Evolutionary conservation across 2,113 vertebrate genomes (phyloP), one percentile per base, ranked within the genome.

Genomic region (Emydocephalus ijimae): DNA sequence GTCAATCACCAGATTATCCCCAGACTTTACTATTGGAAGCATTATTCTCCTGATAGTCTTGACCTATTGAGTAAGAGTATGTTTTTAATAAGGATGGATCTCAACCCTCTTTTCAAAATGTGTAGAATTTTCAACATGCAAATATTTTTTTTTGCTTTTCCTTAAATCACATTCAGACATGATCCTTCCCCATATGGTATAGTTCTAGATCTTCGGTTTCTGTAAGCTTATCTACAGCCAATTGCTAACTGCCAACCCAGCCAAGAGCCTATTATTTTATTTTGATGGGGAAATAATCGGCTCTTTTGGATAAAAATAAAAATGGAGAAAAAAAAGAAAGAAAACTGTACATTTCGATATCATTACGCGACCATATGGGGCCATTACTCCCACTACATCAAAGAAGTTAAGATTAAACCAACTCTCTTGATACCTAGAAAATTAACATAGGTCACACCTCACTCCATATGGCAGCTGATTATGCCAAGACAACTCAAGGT

Each of bases 401-500:
- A 91, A 93, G 95, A 95, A 94, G 94, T 94, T 94, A 94, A 97
- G 95, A 96, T 95, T 96, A 93, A 94, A 91, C 94, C 93, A 96
- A 96, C 95, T 96, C n/a, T 94, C 94, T 96, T 96, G 95, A 96
- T 96, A 95, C 91, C 90, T 95, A 90, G 90, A 95, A 96, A 97
- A 97, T 97, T 97, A 96, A 97, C 91, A 91, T 92, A 95, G 96
- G 95, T 96, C 95, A 94, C 95, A 96, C 94, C 94, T 96, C 94
- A 91, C 94, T 96, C 97, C 96, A 97, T 96, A 96, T 97, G 97
- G 96, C 94, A 93, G 95, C 91, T 69, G 57, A 54, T 92, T 0
- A 92, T 96, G 96, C 96, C 95, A 97, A 96, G 95, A 95, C 93
- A 94, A 93, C 95, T 97, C 96, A 97, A 97, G 95, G 96, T 97